phyloP scores from a whole-genome alignment of 1,140 invertebrate species.

The Drosophila novamexicana region DNA sequence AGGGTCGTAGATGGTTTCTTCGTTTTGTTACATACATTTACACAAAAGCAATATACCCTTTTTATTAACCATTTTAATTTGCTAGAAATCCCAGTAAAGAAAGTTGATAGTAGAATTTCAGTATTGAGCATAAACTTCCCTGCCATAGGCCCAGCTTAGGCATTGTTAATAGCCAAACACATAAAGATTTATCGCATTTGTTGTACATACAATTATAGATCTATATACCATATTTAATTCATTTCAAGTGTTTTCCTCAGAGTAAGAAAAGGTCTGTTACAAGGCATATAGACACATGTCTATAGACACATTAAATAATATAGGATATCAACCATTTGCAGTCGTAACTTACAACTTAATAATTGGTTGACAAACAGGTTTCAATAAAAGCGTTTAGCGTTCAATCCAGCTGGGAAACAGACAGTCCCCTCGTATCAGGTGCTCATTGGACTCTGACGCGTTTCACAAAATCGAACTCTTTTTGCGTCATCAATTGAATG shows the following conservation, averaged over 20 bases:
- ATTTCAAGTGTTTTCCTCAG: not conserved
- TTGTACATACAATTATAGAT: not conserved
- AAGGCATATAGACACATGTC: not conserved
- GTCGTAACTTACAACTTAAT: conserved; percentile 17
- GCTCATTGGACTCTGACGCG: conserved; percentile 14
- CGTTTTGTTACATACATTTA: no score
- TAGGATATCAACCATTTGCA: conserved; percentile 1
- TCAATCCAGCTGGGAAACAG: not conserved
- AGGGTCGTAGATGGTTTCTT: no score
- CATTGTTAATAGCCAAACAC: no score
- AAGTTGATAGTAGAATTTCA: no score
- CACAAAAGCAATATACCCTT: no score
- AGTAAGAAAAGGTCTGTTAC: not conserved
- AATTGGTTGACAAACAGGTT: conserved; percentile 27
- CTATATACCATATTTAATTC: not conserved
- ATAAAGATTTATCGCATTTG: not conserved
- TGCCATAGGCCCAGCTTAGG: no score
- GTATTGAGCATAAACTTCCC: no score
- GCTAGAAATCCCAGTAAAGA: no score
- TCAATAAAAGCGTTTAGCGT: conserved; percentile 1
- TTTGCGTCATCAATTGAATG: conserved; percentile 37
- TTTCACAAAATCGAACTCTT: conserved; percentile 11
- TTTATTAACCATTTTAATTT: no score
- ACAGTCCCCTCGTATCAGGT: not conserved
- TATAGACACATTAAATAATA: not conserved